Conservation (phyloP, 2,888 invertebrate species). For the Melinopterus prodromus region DNA sequence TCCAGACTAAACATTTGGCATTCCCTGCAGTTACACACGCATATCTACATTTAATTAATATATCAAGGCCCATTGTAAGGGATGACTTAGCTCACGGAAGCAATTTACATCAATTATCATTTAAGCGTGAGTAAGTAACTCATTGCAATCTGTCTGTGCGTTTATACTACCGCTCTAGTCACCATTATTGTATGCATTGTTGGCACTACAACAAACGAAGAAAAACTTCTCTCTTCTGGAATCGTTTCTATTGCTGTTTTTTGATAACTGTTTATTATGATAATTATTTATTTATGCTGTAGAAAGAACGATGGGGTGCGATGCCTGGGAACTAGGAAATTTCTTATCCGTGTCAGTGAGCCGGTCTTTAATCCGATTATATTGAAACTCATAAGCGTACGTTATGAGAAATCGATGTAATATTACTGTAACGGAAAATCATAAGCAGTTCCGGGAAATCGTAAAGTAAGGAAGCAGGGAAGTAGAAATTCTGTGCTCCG, state of each 20-base stretch:
- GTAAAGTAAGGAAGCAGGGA: background rate
- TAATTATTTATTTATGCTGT: background rate
- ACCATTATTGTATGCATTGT: background rate
- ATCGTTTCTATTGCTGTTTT: background rate
- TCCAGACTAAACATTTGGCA: background rate
- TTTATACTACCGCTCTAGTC: background rate
- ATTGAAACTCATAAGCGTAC: background rate
- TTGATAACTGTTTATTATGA: background rate
- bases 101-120: background rate
- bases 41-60: background rate
- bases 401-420: background rate
- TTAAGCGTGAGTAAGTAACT: background rate
- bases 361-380: background rate
- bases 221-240: too few species aligned
- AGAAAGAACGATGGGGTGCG: background rate
- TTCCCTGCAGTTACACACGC: background rate
- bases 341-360: background rate
- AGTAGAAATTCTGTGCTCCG: background rate
- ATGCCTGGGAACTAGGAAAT: background rate
- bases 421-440: background rate
- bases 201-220: too few species aligned
- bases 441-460: background rate
- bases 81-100: background rate
- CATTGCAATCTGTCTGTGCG: background rate
- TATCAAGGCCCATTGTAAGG: slow-evolving; percentile 4